These are phyloP conservation scores for Pelvicachromis taeniatus DNA, from an alignment of 2,113 vertebrate species.

Conservation along the genomic window DNA sequence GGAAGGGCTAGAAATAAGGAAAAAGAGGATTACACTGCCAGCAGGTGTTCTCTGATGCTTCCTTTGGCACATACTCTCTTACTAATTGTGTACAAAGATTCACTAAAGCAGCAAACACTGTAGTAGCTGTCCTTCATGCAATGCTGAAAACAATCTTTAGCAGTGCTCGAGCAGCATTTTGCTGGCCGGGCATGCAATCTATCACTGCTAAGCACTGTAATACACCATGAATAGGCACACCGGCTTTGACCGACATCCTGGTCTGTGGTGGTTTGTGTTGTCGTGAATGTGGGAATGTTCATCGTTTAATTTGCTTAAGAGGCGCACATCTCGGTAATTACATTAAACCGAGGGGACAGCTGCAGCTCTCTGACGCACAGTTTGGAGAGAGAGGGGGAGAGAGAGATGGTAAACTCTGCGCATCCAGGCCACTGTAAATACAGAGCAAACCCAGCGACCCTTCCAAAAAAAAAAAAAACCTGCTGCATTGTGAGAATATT, in stretches of 20 bases:
- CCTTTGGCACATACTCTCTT: background rate
- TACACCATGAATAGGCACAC: background rate
- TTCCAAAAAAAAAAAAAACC: background rate
- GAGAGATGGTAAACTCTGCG: background rate
- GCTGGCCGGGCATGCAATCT: background rate
- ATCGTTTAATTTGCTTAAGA: slow-evolving; percentile 48
- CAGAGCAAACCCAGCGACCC: slow-evolving; percentile 23
- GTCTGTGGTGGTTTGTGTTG: background rate
- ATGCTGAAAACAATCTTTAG: background rate
- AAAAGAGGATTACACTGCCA: slow-evolving; percentile 20
- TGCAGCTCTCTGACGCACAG: slow-evolving; percentile 30
- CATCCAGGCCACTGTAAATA: slow-evolving; percentile 38
- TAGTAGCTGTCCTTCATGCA: background rate
- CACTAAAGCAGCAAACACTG: background rate
- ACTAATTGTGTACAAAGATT: background rate
- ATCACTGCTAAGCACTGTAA: background rate
- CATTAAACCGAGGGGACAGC: slow-evolving; percentile 49
- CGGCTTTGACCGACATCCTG: background rate
- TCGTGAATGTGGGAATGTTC: slow-evolving; percentile 33
- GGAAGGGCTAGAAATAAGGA: slow-evolving; percentile 15
- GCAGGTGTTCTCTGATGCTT: slow-evolving; percentile 37
- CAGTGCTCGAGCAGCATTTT: too few relatives aligned
- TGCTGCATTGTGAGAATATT: slow-evolving; percentile 27
- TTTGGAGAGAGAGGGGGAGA: background rate
- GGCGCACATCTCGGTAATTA: slow-evolving; percentile 43